These are phyloP conservation scores for Dendrocincla fuliginosa DNA, from an alignment of 2,797 vertebrate genomes.

Conservation along the genomic window DNA sequence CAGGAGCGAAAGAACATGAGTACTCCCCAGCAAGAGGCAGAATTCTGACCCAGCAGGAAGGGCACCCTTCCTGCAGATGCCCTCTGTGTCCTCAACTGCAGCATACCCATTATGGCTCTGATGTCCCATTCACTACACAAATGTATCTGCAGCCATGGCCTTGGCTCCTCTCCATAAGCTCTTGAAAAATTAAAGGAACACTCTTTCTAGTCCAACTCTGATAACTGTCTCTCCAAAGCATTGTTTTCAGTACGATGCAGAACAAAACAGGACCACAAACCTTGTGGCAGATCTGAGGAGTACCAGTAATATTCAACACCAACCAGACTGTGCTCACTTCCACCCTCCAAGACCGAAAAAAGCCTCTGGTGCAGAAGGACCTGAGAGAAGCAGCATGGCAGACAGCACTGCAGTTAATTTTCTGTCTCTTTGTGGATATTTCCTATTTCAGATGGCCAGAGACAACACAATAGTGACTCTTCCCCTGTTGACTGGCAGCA, in stretches of 20 bases:
- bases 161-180: not conserved
- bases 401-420: no score
- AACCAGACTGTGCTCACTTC: fast-evolving
- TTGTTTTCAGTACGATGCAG: not conserved
- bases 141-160: fast-evolving
- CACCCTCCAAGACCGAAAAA: not conserved
- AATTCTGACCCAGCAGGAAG: not conserved
- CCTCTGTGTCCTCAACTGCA: fast-evolving
- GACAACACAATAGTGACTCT: not conserved
- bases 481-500: not conserved
- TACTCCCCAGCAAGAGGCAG: not conserved
- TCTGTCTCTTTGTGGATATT: not conserved
- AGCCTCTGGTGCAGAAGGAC: not conserved
- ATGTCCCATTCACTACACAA: fast-evolving
- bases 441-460: not conserved
- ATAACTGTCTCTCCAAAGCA: not conserved
- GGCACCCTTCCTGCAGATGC: no score
- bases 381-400: not conserved
- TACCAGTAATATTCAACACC: not conserved
- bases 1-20: fast-evolving
- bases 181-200: fast-evolving
- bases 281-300: not conserved
- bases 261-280: not conserved
- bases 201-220: not conserved
- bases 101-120: not conserved